Evolutionary conservation across 1,140 invertebrate genomes (phyloP).

Genomic region (Thalassaphorura encarpata): DNA sequence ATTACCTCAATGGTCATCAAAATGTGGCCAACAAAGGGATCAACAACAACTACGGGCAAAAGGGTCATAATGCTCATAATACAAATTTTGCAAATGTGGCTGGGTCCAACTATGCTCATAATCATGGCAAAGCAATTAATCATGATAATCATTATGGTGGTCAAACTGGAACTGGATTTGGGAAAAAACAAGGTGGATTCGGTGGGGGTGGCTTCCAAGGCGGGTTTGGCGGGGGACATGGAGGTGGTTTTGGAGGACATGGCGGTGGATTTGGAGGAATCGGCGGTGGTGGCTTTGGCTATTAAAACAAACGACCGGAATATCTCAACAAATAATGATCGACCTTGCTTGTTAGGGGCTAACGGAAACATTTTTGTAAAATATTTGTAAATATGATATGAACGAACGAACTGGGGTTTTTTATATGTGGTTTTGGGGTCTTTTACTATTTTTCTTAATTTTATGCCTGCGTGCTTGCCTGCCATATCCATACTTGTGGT

Average conservation of each 20-base stretch:
- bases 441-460: too few species aligned
- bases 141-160: conserved; percentile 6
- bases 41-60: conserved; percentile 13
- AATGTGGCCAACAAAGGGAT: conserved; percentile 24
- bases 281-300: too few species aligned
- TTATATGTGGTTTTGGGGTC: too few species aligned
- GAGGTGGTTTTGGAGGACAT: conserved; percentile 8
- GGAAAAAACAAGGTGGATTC: conserved; percentile 22
- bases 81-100: conserved; percentile 13
- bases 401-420: too few species aligned
- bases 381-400: too few species aligned
- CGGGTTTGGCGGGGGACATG: conserved; percentile 11
- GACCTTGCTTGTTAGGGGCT: too few species aligned
- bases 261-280: conserved; percentile 4
- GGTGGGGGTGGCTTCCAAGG: conserved; percentile 13
- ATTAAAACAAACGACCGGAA: too few species aligned
- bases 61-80: conserved; percentile 26
- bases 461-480: too few species aligned
- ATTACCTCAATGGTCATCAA: conserved; percentile 26
- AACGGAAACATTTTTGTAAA: too few species aligned
- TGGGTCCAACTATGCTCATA: conserved; percentile 18
- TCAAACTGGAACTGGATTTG: conserved; percentile 16
- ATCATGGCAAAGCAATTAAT: conserved; percentile 17
- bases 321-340: too few species aligned
- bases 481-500: too few species aligned